Evolutionary conservation across 2,113 vertebrate species (phyloP), one percentile per base, ranked within the genome.

Genomic region (Cettia cetti): DNA sequence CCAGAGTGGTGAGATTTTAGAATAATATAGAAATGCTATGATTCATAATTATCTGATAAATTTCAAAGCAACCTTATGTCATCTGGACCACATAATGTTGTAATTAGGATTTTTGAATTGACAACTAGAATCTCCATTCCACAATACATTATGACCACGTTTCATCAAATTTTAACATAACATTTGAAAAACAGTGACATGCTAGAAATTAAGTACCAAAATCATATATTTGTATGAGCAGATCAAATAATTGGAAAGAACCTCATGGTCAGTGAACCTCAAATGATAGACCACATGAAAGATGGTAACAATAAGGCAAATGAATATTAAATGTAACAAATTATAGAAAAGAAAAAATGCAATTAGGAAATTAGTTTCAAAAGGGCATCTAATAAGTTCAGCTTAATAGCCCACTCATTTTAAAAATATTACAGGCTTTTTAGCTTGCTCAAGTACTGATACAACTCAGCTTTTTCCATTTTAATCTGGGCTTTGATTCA

Each of bases 261-360:
- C 11, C 27, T 92, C 54, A 12, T 87, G 65, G 75, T 82, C 75
- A 70, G 30, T 80, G 59, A 80, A 44, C 50, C 35, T 88, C 52
- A 70, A 15, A 83, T 49, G 42, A 28, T 26, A 56, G 75, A 80
- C 27, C 30, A 59, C 27, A 88, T 80, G 90, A 94, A 94, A 88
- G 57, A 94, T 82, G 42, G 20, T 63, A 85, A 90, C 50, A 87
- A 82, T 88, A 82, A 92, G 31, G 13, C 26, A 22, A 90, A 90
- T 91, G 75, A 94, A 94, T 95, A 86, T 82, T 82, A 95, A 92
- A 94, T 85, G n/a, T 87, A 92, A 66, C 9, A 71, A 95, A 89
- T 74, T 63, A 75, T 42, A 61, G 31, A 75, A 74, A 74, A 86
- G 54, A 71, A 94, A 90, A 94, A 92, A 87, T 47, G 59, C 81